Percentiles rank a stretch among this genome's conserved stretches.
These are phyloP conservation scores for Mormyrops boulengeri DNA, from an alignment of 2,797 vertebrate genomes.

Conservation along the genomic window DNA sequence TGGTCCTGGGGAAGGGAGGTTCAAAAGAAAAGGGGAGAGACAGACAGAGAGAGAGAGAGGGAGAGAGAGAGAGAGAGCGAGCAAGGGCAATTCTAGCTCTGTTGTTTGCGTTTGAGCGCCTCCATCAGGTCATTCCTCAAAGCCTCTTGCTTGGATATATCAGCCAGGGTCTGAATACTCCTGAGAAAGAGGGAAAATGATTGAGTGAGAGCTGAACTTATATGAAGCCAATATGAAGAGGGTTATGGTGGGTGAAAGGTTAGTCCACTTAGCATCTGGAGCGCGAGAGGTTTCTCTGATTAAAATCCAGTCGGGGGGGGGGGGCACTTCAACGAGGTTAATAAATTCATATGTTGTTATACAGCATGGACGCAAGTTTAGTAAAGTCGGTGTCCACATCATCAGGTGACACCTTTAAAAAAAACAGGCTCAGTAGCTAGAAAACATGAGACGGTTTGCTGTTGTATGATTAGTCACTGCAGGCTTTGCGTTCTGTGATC, in stretches of 20 bases:
- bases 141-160: slow-evolving; percentile 92
- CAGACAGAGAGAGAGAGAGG: slow-evolving; percentile 8
- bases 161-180: slow-evolving; percentile 88
- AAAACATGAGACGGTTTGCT: not conserved
- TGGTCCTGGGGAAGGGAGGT: slow-evolving; percentile 12
- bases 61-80: slow-evolving; percentile 12
- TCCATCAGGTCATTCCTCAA: slow-evolving; percentile 87
- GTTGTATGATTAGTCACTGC: not conserved
- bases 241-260: not conserved
- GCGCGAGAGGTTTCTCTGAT: not conserved
- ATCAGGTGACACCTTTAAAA: not conserved
- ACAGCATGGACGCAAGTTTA: not conserved
- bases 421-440: not conserved
- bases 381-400: not conserved
- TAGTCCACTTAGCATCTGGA: not conserved
- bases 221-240: not conserved
- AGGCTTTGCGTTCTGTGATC: not conserved
- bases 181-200: slow-evolving; percentile 49
- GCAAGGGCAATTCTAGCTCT: slow-evolving; percentile 69
- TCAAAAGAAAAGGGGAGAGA: not conserved
- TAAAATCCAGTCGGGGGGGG: not conserved
- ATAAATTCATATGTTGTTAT: not conserved
- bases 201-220: not conserved
- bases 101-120: slow-evolving; percentile 92
- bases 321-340: not conserved